A percentile compares a stretch with the other conserved stretches of the same genome.
phyloP scores from a whole-genome alignment of 1,140 invertebrate species.

The Diachasma alloeum region DNA sequence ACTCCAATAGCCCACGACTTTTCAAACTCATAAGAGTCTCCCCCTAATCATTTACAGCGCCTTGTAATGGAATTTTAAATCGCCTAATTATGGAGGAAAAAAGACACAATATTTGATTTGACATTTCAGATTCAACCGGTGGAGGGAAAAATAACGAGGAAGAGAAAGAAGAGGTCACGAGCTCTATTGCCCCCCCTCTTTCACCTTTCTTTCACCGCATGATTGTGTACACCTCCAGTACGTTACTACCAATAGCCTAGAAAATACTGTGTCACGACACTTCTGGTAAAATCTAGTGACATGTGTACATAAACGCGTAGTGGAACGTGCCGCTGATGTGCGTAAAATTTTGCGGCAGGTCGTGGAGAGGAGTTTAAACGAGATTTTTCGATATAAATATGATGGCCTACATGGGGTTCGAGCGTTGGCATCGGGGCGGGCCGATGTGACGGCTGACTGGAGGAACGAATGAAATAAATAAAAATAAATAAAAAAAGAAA shows the following conservation, averaged over 20 bases:
- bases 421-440: not conserved
- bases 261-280: not conserved
- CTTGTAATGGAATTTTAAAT: no score
- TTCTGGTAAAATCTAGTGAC: not conserved
- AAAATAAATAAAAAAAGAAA: constrained; percentile 5
- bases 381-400: not conserved
- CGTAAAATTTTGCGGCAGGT: constrained; percentile 43
- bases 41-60: no score
- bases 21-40: no score
- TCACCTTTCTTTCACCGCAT: not conserved
- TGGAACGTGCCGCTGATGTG: not conserved
- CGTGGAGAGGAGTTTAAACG: constrained; percentile 33
- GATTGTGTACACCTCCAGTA: not conserved
- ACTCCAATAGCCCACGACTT: no score
- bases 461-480: not conserved
- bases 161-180: constrained; percentile 15
- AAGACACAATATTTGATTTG: not conserved
- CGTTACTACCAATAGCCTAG: not conserved
- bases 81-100: not conserved
- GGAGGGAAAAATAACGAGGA: not conserved
- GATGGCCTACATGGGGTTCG: constrained; percentile 15
- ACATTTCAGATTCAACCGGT: not conserved
- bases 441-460: not conserved
- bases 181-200: not conserved
- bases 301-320: not conserved